These are phyloP conservation scores for Falcunculus frontatus DNA, from an alignment of 2,113 vertebrate species.

Conservation along the genomic window DNA sequence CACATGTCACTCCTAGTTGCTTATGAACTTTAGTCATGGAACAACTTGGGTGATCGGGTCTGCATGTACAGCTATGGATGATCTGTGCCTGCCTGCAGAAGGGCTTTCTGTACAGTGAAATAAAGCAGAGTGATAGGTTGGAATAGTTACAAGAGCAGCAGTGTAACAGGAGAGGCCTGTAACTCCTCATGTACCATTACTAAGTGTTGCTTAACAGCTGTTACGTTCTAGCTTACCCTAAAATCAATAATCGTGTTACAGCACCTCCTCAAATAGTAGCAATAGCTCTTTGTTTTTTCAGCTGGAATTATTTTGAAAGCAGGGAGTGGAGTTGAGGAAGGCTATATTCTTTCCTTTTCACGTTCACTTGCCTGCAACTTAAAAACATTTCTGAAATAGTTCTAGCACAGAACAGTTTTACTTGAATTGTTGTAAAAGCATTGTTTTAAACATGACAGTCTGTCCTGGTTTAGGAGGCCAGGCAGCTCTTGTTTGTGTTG, in stretches of 20 bases:
- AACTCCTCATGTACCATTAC: neutral
- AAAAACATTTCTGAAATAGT: neutral
- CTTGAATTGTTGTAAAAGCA: neutral
- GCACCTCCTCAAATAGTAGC: neutral
- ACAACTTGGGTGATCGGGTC: neutral
- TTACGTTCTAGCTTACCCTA: neutral
- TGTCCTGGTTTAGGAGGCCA: neutral
- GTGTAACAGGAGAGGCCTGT: neutral
- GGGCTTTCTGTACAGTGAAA: neutral
- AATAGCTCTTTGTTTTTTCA: neutral
- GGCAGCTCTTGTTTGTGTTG: rapidly evolving
- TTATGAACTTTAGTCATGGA: neutral
- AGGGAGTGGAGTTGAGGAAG: neutral
- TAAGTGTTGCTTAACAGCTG: neutral
- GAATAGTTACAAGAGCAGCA: neutral
- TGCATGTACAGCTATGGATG: neutral
- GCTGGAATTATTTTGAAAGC: neutral
- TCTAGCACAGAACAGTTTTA: neutral
- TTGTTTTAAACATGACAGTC: neutral
- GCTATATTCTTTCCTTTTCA: neutral
- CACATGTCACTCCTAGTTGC: neutral
- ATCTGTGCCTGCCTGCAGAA: neutral
- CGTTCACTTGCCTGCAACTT: neutral
- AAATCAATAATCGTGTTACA: neutral
- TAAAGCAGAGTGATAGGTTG: neutral